Conservation (phyloP, 2,797 vertebrate genomes). For the Peromyscus attwateri region DNA sequence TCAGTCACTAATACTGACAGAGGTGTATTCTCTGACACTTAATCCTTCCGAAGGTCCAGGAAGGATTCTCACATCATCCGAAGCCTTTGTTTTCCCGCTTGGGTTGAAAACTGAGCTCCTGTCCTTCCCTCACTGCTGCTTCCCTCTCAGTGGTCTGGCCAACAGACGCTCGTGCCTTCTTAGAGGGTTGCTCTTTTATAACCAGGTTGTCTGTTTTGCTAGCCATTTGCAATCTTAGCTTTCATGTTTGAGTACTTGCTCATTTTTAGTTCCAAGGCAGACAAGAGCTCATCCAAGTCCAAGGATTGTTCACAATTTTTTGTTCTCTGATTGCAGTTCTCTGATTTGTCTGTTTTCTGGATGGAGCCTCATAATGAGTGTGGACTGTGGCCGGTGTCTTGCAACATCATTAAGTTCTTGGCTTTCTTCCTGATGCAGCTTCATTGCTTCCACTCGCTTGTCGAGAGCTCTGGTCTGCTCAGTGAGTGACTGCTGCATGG, state of each 20-base stretch:
- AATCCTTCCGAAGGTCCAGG: constrained; percentile 93
- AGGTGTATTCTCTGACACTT: constrained; percentile 92
- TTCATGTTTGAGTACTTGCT: constrained; percentile 98
- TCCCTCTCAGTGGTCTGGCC: constrained; percentile 99
- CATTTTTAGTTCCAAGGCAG: constrained; percentile 98
- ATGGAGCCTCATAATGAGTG: constrained; percentile 96
- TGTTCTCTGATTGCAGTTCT: constrained; percentile 97
- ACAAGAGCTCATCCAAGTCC: constrained; percentile 94
- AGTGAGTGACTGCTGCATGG: constrained; percentile 95
- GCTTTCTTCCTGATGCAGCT: constrained; percentile 99
- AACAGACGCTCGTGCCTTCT: constrained; percentile 86
- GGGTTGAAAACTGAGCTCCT: constrained; percentile 95
- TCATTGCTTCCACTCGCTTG: constrained; percentile 98
- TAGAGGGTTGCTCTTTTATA: constrained; percentile 97
- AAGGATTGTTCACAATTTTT: constrained; percentile 95
- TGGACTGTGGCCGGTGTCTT: constrained; percentile 96
- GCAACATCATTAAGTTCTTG: constrained; percentile 97
- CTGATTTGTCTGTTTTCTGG: constrained; percentile 98
- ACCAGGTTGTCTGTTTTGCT: constrained; percentile 95
- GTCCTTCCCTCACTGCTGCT: constrained; percentile 96
- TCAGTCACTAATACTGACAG: constrained; percentile 93
- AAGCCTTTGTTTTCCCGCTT: constrained; percentile 97
- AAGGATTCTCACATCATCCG: constrained; percentile 97
- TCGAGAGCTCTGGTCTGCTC: constrained; percentile 97
- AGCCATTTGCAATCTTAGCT: constrained; percentile 96